Evolutionary conservation across 1,140 invertebrate genomes (phyloP).

Genomic region (Asbolus verrucosus): DNA sequence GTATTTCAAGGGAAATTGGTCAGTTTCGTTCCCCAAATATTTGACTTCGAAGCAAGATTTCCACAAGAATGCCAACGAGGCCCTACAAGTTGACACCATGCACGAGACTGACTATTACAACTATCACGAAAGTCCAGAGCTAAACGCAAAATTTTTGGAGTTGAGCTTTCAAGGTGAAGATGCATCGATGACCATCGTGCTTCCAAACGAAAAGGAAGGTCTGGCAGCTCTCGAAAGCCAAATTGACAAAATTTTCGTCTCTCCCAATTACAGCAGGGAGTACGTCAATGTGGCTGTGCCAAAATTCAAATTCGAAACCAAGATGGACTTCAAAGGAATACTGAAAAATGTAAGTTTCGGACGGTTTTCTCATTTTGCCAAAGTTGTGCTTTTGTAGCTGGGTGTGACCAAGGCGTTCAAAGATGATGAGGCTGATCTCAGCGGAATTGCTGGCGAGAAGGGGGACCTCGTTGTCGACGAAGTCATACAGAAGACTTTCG

Average conservation of each 20-base stretch:
- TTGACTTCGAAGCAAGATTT: too few relatives aligned
- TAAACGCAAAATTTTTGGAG: constrained; percentile 66
- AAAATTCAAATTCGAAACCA: constrained; percentile 64
- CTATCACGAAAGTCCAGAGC: constrained; percentile 4
- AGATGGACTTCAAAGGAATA: constrained; percentile 54
- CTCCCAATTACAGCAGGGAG: constrained; percentile 50
- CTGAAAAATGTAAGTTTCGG: constrained; percentile 68
- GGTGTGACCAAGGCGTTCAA: background rate
- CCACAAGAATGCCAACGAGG: too few relatives aligned
- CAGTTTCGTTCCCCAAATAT: too few relatives aligned
- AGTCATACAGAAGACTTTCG: constrained; percentile 73
- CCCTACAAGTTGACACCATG: too few relatives aligned
- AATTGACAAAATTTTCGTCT: constrained; percentile 51
- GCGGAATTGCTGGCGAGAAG: constrained; percentile 57
- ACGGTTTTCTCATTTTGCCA: constrained; percentile 5
- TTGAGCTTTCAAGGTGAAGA: constrained; percentile 71
- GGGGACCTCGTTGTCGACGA: constrained; percentile 47
- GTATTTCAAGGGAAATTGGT: too few relatives aligned
- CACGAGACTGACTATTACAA: too few relatives aligned
- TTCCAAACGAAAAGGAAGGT: constrained; percentile 75
- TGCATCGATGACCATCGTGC: constrained; percentile 73
- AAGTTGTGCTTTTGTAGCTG: background rate
- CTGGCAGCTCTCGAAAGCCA: constrained; percentile 58
- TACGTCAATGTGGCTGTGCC: constrained; percentile 61
- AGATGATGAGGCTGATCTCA: constrained; percentile 66